phyloP scores from a whole-genome alignment of 2,113 vertebrate genomes.

The Calidris pygmaea region DNA sequence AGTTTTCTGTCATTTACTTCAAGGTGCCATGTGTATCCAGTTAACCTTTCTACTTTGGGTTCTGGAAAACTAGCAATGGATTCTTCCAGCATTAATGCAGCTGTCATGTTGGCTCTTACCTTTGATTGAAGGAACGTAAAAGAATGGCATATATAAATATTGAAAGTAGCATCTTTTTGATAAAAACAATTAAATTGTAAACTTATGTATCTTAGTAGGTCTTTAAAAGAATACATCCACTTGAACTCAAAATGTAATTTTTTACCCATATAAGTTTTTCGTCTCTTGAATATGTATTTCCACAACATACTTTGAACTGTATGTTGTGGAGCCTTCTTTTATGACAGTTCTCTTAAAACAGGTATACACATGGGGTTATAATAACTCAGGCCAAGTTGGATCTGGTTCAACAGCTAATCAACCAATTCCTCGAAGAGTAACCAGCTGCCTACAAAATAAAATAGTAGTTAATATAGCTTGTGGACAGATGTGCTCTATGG shows the following conservation, averaged over 20 bases:
- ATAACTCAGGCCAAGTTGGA: constrained; percentile 97
- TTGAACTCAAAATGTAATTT: not conserved
- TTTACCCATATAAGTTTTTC: not conserved
- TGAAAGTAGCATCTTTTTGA: not conserved
- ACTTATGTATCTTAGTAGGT: not conserved
- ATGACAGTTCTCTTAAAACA: constrained; percentile 55
- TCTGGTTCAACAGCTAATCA: constrained; percentile 97
- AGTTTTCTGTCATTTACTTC: not conserved
- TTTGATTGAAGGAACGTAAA: not conserved
- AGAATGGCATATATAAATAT: not conserved
- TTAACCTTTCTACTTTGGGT: not conserved
- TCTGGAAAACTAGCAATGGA: not conserved
- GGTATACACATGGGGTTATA: constrained; percentile 98
- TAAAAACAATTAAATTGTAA: not conserved
- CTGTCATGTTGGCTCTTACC: not conserved
- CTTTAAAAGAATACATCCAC: not conserved
- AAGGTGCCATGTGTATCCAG: not conserved
- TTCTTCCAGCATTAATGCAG: not conserved
- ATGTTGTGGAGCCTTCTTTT: not conserved
- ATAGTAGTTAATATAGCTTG: constrained; percentile 90
- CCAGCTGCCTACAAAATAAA: constrained; percentile 93
- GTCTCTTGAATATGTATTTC: not conserved
- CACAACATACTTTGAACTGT: not conserved
- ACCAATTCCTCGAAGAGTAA: constrained; percentile 91
- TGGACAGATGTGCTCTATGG: constrained; percentile 97